Conservation (phyloP, 2,888 invertebrate species). For the Acleris literana region DNA sequence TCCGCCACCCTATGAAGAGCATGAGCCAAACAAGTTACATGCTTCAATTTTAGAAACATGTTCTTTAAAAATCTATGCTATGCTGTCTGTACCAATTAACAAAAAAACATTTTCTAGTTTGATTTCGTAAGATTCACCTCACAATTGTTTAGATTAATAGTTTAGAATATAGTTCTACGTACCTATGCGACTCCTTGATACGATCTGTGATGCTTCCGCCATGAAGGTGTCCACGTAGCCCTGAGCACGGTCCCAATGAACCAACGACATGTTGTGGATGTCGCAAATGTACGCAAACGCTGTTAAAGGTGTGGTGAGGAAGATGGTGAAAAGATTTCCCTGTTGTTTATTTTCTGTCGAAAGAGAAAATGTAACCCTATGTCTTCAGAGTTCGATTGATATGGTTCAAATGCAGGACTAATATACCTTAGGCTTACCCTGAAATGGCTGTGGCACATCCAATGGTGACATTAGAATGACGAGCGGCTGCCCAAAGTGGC, state of each 20-base stretch:
- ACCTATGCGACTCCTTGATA: slow-evolving; percentile 88
- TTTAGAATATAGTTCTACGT: slow-evolving; percentile 31
- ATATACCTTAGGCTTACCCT: slow-evolving; percentile 82
- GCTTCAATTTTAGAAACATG: too few relatives aligned
- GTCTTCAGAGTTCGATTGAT: too few relatives aligned
- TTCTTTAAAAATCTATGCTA: too few relatives aligned
- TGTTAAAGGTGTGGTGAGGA: slow-evolving; percentile 96
- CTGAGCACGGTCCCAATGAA: slow-evolving; percentile 96
- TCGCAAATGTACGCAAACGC: slow-evolving; percentile 96
- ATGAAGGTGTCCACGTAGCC: slow-evolving; percentile 94
- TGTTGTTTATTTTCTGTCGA: slow-evolving; percentile 87
- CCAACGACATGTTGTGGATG: slow-evolving; percentile 91
- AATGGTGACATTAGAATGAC: slow-evolving; percentile 97
- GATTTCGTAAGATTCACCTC: too few relatives aligned
- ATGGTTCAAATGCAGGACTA: background rate
- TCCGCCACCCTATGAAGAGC: too few relatives aligned
- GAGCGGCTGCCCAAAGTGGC: slow-evolving; percentile 95
- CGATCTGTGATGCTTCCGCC: slow-evolving; percentile 92
- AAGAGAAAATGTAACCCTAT: too few relatives aligned
- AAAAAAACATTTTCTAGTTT: too few relatives aligned
- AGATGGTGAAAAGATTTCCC: slow-evolving; percentile 96
- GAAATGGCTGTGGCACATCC: slow-evolving; percentile 92
- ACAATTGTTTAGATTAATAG: too few relatives aligned
- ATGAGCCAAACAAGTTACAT: too few relatives aligned
- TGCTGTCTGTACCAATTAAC: too few relatives aligned